Evolutionary conservation across 1,140 invertebrate species (phyloP).

Genomic region (Aphaenogaster rudis): DNA sequence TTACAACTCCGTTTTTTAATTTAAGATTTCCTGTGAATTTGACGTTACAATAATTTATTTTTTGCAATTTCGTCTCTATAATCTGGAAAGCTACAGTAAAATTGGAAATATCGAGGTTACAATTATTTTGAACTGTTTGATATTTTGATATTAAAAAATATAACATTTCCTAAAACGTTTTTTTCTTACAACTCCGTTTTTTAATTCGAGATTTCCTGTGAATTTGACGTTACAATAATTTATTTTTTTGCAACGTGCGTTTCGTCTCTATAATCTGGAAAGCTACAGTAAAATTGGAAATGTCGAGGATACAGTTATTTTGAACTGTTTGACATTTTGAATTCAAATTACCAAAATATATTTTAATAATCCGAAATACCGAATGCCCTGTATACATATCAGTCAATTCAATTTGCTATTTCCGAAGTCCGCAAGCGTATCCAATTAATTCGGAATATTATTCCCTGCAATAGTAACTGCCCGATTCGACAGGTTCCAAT

Average conservation of each 20-base stretch:
- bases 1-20: neutral
- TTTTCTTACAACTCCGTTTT: neutral
- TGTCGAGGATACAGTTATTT: neutral
- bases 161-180: neutral
- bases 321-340: no score
- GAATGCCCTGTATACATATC: neutral
- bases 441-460: slow-evolving; percentile 22
- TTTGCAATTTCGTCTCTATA: neutral
- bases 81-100: neutral
- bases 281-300: neutral
- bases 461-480: neutral
- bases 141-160: neutral
- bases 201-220: neutral
- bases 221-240: neutral
- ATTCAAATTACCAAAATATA: neutral
- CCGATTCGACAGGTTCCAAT: slow-evolving; percentile 19
- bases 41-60: neutral
- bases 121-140: no score
- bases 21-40: neutral
- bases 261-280: neutral
- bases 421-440: neutral
- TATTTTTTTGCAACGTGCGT: neutral
- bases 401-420: neutral
- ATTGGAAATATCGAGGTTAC: neutral
- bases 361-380: neutral